Percentiles rank a stretch among this genome's conserved stretches.
phyloP scores from a whole-genome alignment of 2,888 invertebrate genomes.

The Diabrotica balteata region DNA sequence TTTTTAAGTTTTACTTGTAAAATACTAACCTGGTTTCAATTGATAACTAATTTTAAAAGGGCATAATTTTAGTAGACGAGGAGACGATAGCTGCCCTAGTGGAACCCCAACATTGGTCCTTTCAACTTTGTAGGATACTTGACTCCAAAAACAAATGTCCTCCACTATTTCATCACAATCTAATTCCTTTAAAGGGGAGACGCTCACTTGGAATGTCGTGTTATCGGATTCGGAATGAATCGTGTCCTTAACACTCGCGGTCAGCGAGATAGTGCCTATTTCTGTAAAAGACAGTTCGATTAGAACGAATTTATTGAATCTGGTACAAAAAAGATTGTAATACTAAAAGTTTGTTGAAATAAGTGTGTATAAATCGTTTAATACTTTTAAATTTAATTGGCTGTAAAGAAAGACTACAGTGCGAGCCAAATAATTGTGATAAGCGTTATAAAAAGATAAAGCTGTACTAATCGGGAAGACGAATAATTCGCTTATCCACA shows the following conservation, averaged over 20 bases:
- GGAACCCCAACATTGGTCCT: slow-evolving; percentile 46
- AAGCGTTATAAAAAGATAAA: no score
- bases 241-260: slow-evolving; percentile 47
- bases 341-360: no score
- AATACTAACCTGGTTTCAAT: slow-evolving; percentile 57
- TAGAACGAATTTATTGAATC: background rate
- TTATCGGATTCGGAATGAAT: slow-evolving; percentile 35
- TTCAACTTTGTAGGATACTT: slow-evolving; percentile 50
- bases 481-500: no score
- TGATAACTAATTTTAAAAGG: slow-evolving; percentile 62
- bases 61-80: slow-evolving; percentile 60
- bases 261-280: slow-evolving; percentile 38
- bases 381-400: no score
- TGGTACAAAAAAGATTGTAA: no score
- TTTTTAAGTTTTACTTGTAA: no score
- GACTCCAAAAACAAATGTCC: slow-evolving; percentile 56
- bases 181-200: slow-evolving; percentile 41
- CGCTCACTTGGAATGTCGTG: slow-evolving; percentile 45
- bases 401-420: no score
- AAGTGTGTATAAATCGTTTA: no score
- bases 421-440: no score
- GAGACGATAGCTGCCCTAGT: slow-evolving; percentile 52
- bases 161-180: slow-evolving; percentile 52
- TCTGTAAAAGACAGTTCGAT: slow-evolving; percentile 35
- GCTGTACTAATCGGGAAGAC: no score